phyloP scores from a whole-genome alignment of 2,113 vertebrate genomes.

The Falco punctatus region DNA sequence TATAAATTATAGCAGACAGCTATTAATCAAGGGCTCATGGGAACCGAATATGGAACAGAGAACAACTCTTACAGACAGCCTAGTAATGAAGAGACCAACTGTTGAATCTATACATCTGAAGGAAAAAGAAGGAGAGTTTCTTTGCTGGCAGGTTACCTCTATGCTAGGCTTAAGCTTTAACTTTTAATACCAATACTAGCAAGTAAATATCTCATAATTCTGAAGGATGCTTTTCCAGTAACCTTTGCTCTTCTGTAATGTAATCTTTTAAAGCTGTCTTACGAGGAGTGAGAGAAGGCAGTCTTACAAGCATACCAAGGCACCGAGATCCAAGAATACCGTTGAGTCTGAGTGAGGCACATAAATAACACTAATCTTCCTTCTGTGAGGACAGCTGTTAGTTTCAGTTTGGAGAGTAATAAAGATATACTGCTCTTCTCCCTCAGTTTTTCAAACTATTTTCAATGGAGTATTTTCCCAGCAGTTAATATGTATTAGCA shows the following conservation, averaged over 20 bases:
- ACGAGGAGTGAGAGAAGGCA: neutral
- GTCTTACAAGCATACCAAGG: neutral
- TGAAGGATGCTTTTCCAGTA: neutral
- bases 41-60: neutral
- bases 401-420: conserved; percentile 1
- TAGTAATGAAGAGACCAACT: neutral
- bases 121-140: neutral
- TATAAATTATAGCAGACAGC: neutral
- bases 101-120: neutral
- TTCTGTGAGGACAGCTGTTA: conserved; percentile 18
- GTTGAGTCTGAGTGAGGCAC: neutral
- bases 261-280: conserved; percentile 15
- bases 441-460: neutral
- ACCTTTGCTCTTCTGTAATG: neutral
- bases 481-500: neutral
- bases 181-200: neutral
- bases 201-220: neutral
- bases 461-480: neutral
- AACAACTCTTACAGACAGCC: neutral
- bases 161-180: neutral
- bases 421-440: neutral
- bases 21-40: neutral
- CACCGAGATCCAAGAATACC: neutral
- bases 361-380: conserved; percentile 33
- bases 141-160: neutral